phyloP scores from a whole-genome alignment of 1,140 invertebrate species.

The Drosophila eugracilis region DNA sequence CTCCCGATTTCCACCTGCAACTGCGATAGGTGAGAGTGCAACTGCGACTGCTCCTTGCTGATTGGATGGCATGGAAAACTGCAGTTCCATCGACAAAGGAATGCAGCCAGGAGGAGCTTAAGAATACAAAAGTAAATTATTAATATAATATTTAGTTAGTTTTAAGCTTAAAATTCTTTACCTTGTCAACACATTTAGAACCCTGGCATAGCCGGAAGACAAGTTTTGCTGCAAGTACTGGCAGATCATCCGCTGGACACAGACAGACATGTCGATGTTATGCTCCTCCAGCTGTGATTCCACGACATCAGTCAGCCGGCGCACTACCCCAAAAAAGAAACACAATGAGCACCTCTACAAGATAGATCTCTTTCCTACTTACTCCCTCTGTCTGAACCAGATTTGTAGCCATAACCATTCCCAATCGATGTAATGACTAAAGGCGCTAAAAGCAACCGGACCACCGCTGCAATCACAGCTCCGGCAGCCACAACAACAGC shows the following conservation, averaged over 20 bases:
- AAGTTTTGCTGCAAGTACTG: constrained; percentile 59
- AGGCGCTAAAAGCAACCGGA: constrained; percentile 62
- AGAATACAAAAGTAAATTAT: not conserved
- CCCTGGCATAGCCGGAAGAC: constrained; percentile 16
- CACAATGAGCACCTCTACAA: not conserved
- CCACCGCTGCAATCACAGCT: constrained; percentile 64
- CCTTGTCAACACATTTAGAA: constrained; percentile 60
- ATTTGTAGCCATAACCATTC: constrained; percentile 50
- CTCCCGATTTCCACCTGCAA: constrained; percentile 33
- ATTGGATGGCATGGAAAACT: constrained; percentile 55
- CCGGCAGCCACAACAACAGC: constrained; percentile 66
- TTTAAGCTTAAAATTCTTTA: not conserved
- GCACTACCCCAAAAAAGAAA: constrained; percentile 26
- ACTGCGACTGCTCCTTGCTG: constrained; percentile 32
- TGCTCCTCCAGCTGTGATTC: constrained; percentile 68
- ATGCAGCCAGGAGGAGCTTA: constrained; percentile 56
- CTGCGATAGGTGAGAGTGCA: constrained; percentile 43
- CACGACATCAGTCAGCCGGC: constrained; percentile 48
- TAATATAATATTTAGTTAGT: not conserved
- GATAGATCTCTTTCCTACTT: constrained; percentile 61
- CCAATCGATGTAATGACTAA: constrained; percentile 49
- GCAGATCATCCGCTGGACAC: constrained; percentile 66
- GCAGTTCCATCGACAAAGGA: constrained; percentile 54
- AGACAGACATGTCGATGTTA: constrained; percentile 64
- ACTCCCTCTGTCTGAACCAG: constrained; percentile 45